Conservation (phyloP, 2,113 vertebrate genomes). For the Geothlypis trichas region DNA sequence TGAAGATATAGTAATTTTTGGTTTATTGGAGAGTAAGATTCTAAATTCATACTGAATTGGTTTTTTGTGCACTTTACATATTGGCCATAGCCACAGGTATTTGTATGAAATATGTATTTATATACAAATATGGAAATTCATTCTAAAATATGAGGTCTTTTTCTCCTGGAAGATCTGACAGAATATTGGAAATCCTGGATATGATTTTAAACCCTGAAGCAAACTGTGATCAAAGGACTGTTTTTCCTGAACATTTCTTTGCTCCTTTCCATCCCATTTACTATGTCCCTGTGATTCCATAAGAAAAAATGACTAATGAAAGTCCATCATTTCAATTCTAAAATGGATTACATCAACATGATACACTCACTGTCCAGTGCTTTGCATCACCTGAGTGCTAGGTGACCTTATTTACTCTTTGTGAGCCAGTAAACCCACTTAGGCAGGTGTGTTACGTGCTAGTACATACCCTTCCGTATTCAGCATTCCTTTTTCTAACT, state of each 20-base stretch:
- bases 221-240: background rate
- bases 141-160: background rate
- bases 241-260: background rate
- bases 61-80: background rate
- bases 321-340: background rate
- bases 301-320: background rate
- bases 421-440: background rate
- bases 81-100: background rate
- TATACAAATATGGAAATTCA: background rate
- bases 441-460: background rate
- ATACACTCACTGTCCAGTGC: background rate
- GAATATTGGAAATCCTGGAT: background rate
- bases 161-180: background rate
- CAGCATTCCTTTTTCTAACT: background rate
- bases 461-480: background rate
- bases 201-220: background rate
- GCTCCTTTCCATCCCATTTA: background rate
- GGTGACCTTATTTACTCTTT: slow-evolving; percentile 4
- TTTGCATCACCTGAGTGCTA: background rate
- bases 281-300: background rate
- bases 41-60: background rate
- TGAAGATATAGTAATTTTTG: background rate
- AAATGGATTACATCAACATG: background rate
- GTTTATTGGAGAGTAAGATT: background rate
- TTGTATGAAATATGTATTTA: background rate